Evolutionary conservation across 2,888 invertebrate genomes (phyloP).

Genomic region (Helleia helle): DNA sequence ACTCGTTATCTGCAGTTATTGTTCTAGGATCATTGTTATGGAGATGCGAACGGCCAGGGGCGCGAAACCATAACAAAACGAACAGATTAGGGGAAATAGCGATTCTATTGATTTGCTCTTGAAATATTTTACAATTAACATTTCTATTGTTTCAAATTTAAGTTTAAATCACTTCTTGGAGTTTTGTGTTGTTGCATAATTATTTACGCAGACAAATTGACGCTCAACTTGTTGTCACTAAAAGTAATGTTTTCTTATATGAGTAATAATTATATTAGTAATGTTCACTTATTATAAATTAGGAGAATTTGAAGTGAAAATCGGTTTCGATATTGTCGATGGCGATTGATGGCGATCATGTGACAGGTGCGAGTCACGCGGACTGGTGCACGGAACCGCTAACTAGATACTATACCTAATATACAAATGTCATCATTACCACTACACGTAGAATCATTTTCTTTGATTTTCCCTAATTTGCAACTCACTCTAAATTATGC

Average conservation of each 20-base stretch:
- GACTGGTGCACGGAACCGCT: slow-evolving; percentile 3
- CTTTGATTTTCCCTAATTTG: background rate
- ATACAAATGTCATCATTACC: background rate
- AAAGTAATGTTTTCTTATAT: too few species aligned
- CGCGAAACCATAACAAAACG: slow-evolving; percentile 41
- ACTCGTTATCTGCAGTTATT: slow-evolving; percentile 51
- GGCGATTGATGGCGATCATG: slow-evolving; percentile 15
- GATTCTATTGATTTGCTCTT: background rate
- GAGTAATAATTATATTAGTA: too few species aligned
- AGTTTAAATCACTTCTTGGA: too few species aligned
- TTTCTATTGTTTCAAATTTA: background rate
- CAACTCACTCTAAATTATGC: background rate
- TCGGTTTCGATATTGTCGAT: background rate
- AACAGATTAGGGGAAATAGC: slow-evolving; percentile 11
- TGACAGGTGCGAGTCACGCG: slow-evolving; percentile 19
- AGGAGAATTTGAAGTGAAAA: background rate
- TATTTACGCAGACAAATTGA: too few species aligned
- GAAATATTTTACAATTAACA: background rate
- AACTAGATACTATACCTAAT: background rate
- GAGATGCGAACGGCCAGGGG: slow-evolving; percentile 45
- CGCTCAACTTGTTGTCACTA: too few species aligned
- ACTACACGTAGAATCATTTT: background rate
- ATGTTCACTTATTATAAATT: too few species aligned
- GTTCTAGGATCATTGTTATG: slow-evolving; percentile 61
- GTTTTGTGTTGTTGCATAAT: too few species aligned